Evolutionary conservation across 2,888 invertebrate species (phyloP).

Genomic region (Noctua janthe): DNA sequence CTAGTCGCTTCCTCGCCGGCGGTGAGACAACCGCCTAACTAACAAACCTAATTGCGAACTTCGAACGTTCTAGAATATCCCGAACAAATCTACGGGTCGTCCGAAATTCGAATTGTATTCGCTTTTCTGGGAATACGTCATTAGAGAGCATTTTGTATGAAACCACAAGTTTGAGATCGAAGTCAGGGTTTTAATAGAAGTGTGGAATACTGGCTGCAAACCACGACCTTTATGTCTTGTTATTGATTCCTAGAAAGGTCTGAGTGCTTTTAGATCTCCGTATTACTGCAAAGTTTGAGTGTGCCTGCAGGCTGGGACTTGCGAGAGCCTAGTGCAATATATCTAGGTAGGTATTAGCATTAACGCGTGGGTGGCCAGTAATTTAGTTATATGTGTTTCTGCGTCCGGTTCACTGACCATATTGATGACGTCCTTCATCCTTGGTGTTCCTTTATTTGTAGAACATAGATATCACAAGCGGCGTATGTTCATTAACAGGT

Average conservation of each 20-base stretch:
- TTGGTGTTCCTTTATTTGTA: not conserved
- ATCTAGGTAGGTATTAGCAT: not conserved
- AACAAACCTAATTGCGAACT: not conserved
- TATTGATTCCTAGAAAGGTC: not conserved
- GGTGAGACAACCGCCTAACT: too few species aligned
- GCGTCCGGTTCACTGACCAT: not conserved
- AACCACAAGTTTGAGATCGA: not conserved
- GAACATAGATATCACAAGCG: not conserved
- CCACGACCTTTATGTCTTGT: not conserved
- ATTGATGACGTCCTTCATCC: not conserved
- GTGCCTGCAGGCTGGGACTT: not conserved
- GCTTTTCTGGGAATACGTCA: slow-evolving; percentile 14
- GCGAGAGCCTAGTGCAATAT: too few species aligned
- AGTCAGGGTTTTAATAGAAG: not conserved
- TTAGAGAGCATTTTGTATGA: not conserved
- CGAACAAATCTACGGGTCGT: not conserved
- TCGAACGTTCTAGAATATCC: not conserved
- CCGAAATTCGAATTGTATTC: slow-evolving; percentile 7
- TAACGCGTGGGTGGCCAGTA: too few species aligned
- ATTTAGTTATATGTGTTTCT: not conserved
- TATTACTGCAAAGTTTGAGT: not conserved
- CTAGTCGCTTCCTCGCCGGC: too few species aligned
- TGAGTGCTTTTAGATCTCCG: not conserved
- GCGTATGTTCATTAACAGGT: not conserved
- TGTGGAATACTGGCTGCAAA: not conserved